A percentile compares a stretch with the other conserved stretches of the same genome.
phyloP scores from a whole-genome alignment of 2,113 vertebrate species.

The Triplophysa dalaica region DNA sequence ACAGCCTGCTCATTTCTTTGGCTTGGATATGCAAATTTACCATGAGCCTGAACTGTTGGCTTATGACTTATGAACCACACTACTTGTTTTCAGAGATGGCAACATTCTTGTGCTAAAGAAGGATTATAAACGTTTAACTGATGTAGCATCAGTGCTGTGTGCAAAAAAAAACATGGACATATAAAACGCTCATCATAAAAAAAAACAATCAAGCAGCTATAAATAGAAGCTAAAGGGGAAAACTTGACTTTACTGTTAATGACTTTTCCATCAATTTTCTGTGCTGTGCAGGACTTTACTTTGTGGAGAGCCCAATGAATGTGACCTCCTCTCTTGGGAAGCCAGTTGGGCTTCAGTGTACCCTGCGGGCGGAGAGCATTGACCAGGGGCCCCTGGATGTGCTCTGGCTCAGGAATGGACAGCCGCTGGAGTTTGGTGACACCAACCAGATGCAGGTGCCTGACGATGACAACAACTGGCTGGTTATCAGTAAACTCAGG shows the following conservation, averaged over 20 bases:
- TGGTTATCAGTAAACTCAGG: conserved; percentile 68
- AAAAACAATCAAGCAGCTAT: neutral
- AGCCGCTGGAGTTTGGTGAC: conserved; percentile 70
- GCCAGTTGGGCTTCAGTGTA: conserved; percentile 73
- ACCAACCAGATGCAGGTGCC: conserved; percentile 79
- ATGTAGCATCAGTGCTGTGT: neutral
- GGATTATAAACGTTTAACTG: neutral
- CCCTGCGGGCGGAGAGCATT: conserved; percentile 60
- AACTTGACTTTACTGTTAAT: neutral
- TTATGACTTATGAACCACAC: neutral
- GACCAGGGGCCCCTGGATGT: conserved; percentile 77
- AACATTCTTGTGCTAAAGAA: no score
- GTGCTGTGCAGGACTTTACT: conserved; percentile 64
- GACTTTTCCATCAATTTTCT: neutral
- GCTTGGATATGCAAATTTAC: no score
- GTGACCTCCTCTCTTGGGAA: conserved; percentile 81
- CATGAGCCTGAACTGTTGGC: no score
- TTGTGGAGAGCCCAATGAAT: conserved; percentile 71
- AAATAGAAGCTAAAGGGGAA: neutral
- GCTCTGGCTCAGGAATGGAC: conserved; percentile 74
- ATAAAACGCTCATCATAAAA: neutral
- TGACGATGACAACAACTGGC: conserved; percentile 74
- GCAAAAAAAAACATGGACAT: neutral
- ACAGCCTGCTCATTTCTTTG: no score
- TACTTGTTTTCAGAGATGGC: neutral